phyloP scores from a whole-genome alignment of 2,113 vertebrate genomes.

The Ariopsis seemanni region DNA sequence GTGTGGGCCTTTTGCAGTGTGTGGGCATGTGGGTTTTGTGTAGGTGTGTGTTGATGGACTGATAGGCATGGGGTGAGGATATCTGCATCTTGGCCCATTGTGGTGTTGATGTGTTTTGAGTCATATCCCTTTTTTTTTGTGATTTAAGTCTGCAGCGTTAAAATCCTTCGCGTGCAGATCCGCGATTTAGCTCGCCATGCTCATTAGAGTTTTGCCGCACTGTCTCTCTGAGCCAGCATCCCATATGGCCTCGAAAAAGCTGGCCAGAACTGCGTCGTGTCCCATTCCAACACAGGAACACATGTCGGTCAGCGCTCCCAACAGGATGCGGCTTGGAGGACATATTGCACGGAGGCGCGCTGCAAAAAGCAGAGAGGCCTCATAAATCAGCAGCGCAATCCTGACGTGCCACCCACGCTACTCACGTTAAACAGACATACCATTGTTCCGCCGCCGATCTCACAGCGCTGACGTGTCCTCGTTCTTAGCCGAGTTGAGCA shows the following conservation, averaged over 20 bases:
- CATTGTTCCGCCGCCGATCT: conserved; percentile 49
- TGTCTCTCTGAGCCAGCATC: conserved; percentile 59
- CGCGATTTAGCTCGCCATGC: conserved; percentile 25
- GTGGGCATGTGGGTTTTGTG: conserved; percentile 51
- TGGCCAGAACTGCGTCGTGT: conserved; percentile 47
- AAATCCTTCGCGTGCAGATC: conserved; percentile 59
- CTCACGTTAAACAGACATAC: conserved; percentile 50
- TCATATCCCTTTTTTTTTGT: neutral
- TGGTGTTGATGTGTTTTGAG: neutral
- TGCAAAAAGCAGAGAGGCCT: conserved; percentile 54
- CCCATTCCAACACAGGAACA: conserved; percentile 60
- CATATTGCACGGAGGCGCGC: conserved; percentile 51
- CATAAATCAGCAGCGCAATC: conserved; percentile 53
- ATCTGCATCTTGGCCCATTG: conserved; percentile 39
- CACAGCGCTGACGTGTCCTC: conserved; percentile 50
- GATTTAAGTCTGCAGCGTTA: conserved; percentile 40
- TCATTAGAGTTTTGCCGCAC: conserved; percentile 49
- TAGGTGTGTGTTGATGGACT: conserved; percentile 50
- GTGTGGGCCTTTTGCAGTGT: conserved; percentile 46
- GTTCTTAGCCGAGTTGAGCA: conserved; percentile 36
- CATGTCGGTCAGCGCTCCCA: conserved; percentile 54
- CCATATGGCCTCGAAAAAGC: conserved; percentile 67
- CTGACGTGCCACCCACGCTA: conserved; percentile 53
- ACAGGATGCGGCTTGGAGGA: conserved; percentile 51
- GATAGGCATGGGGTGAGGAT: conserved; percentile 44